phyloP scores from a whole-genome alignment of 1,140 invertebrate species.

The Drosophila sp. region DNA sequence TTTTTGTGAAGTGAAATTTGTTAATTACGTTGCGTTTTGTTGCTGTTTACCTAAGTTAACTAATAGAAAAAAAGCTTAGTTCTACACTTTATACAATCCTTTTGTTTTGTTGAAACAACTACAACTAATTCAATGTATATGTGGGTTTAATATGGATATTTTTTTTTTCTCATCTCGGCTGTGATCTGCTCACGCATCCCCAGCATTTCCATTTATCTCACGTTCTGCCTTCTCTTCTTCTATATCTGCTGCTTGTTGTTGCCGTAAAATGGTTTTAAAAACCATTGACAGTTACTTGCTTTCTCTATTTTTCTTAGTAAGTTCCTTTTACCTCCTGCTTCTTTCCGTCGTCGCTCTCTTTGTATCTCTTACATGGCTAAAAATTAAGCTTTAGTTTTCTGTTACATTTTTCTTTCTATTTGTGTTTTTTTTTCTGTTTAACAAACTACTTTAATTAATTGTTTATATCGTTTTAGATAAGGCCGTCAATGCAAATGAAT shows the following conservation, averaged over 20 bases:
- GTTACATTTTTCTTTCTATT: conserved; percentile 6
- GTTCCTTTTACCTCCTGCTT: conserved; percentile 12
- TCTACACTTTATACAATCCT: conserved; percentile 49
- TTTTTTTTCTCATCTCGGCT: conserved; percentile 23
- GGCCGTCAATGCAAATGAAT: conserved; percentile 76
- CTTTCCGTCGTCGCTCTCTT: background rate
- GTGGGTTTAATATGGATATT: conserved; percentile 49
- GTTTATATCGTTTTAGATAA: conserved; percentile 78
- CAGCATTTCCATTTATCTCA: background rate
- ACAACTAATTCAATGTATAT: conserved; percentile 67
- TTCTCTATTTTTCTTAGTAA: conserved; percentile 33
- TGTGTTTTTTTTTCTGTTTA: conserved; percentile 46
- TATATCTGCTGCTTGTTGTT: conserved; percentile 30
- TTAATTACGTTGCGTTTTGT: conserved; percentile 65
- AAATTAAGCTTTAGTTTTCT: conserved; percentile 64
- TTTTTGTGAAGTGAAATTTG: conserved; percentile 52
- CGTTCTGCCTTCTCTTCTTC: conserved; percentile 23
- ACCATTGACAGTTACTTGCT: conserved; percentile 44
- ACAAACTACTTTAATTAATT: conserved; percentile 77
- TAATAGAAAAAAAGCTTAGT: conserved; percentile 51
- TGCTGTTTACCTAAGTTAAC: conserved; percentile 41
- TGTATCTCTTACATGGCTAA: conserved; percentile 34
- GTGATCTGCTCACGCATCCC: background rate
- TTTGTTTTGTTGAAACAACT: conserved; percentile 64
- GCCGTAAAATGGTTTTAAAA: conserved; percentile 61